A percentile compares a stretch with the other conserved stretches of the same genome.
These are phyloP conservation scores for Slavum lentiscoides DNA, from an alignment of 2,888 invertebrate genomes.

Conservation along the genomic window DNA sequence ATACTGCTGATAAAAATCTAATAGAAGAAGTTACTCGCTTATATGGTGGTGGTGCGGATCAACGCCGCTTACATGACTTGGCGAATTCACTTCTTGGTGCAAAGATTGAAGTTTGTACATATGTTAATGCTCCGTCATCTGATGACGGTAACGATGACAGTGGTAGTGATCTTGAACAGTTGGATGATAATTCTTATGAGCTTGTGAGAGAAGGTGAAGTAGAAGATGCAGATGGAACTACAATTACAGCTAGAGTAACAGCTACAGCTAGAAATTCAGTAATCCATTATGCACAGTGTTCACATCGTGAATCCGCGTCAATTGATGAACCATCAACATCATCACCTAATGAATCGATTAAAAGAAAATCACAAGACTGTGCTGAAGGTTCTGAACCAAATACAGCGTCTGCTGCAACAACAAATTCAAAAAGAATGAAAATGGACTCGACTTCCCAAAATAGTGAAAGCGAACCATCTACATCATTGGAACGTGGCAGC, in stretches of 20 bases:
- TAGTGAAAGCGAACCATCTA: neutral
- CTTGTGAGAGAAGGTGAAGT: too few relatives aligned
- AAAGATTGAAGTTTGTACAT: too few relatives aligned
- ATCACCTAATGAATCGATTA: neutral
- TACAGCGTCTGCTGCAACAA: neutral
- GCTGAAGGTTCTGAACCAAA: slow-evolving; percentile 7
- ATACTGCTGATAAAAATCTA: neutral
- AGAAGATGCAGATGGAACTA: too few relatives aligned
- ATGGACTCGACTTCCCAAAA: neutral
- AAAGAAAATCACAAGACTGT: slow-evolving; percentile 29
- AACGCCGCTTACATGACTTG: neutral
- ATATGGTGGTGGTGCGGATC: neutral
- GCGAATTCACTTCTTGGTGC: neutral
- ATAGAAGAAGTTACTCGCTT: neutral
- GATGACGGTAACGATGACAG: too few relatives aligned
- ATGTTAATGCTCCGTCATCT: too few relatives aligned
- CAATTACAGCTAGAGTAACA: too few relatives aligned
- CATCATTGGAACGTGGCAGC: neutral
- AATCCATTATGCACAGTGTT: too few relatives aligned
- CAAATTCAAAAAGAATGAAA: slow-evolving; percentile 34
- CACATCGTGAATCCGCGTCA: too few relatives aligned
- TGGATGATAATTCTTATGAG: too few relatives aligned
- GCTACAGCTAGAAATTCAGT: too few relatives aligned
- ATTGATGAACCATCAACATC: neutral
- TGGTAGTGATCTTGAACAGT: too few relatives aligned